phyloP scores from a whole-genome alignment of 2,888 invertebrate species.

The Volucella zonaria region DNA sequence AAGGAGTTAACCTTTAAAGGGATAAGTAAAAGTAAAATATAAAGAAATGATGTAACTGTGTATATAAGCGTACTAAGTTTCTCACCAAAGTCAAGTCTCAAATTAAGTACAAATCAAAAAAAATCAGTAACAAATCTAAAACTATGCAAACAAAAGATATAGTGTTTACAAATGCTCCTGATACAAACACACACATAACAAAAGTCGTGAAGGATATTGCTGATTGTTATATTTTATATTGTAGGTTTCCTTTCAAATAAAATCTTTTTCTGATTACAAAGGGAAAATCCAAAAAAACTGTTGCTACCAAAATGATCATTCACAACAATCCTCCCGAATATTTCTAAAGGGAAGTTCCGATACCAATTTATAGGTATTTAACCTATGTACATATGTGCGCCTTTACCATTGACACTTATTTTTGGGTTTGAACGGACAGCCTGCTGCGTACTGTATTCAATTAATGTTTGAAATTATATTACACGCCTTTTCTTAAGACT shows the following conservation, averaged over 20 bases:
- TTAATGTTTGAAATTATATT: slow-evolving; percentile 80
- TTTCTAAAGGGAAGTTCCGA: slow-evolving; percentile 54
- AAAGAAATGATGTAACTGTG: too few species aligned
- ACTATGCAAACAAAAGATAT: too few species aligned
- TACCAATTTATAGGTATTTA: slow-evolving; percentile 44
- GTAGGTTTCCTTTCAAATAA: slow-evolving; percentile 28
- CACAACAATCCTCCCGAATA: slow-evolving; percentile 32
- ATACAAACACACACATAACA: not conserved
- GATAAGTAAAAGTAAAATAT: too few species aligned
- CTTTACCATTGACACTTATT: slow-evolving; percentile 36
- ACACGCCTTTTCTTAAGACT: slow-evolving; percentile 79
- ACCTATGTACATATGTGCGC: slow-evolving; percentile 29
- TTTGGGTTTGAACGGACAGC: slow-evolving; percentile 33
- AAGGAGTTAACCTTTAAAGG: too few species aligned
- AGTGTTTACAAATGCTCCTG: too few species aligned
- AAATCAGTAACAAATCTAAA: too few species aligned
- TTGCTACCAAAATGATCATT: slow-evolving; percentile 29
- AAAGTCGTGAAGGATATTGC: not conserved
- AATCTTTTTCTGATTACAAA: slow-evolving; percentile 13
- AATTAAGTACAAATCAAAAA: too few species aligned
- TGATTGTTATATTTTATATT: slow-evolving; percentile 1
- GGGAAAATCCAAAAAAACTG: slow-evolving; percentile 5
- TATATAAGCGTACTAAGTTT: too few species aligned
- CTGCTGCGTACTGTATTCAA: slow-evolving; percentile 71
- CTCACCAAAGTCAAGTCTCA: too few species aligned